phyloP scores from a whole-genome alignment of 2,113 vertebrate species.

The Laticauda colubrina region DNA sequence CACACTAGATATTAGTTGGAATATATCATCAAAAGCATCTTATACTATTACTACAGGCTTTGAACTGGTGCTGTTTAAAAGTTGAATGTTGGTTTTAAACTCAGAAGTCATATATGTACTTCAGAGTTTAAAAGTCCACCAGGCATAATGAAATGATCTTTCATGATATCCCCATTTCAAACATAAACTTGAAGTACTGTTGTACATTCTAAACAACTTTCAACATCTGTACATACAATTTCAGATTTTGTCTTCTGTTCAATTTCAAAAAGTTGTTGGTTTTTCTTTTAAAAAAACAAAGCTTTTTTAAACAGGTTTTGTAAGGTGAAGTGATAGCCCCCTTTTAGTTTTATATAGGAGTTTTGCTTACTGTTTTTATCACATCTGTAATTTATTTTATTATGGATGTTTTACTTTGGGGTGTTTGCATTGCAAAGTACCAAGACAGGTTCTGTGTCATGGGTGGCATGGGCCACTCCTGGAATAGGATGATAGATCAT shows the following conservation, averaged over 20 bases:
- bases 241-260: background rate
- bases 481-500: background rate
- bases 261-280: background rate
- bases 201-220: background rate
- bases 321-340: background rate
- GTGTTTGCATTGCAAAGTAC: background rate
- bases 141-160: background rate
- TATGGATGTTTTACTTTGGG: background rate
- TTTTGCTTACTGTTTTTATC: background rate
- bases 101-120: background rate
- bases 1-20: background rate
- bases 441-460: background rate
- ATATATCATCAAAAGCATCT: background rate
- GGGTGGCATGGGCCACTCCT: background rate
- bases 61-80: background rate
- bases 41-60: background rate
- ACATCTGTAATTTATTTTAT: background rate
- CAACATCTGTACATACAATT: background rate
- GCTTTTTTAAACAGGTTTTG: background rate
- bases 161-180: background rate
- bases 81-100: background rate
- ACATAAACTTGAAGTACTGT: background rate
- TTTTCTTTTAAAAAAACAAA: background rate
- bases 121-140: background rate
- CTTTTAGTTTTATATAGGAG: background rate